Evolutionary conservation across 2,113 vertebrate species (phyloP), one percentile per base, ranked within the genome.

Genomic region (Phaethornis superciliosus): DNA sequence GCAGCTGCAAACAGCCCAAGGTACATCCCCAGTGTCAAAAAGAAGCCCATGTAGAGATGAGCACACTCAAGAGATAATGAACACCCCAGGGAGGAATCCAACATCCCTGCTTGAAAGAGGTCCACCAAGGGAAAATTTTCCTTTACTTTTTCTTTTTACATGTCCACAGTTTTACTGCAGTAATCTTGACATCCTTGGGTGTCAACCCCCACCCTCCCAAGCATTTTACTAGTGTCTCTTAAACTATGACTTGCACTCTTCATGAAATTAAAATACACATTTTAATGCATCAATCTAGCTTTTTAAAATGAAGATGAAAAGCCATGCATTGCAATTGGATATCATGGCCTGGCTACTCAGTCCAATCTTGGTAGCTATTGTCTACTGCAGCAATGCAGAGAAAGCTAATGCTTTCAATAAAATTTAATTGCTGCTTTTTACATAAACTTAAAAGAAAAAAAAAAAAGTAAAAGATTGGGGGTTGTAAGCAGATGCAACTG

Each of bases 61-160:
- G 85, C 63, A 81, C 82, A 72, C 94, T 95, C 88, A 21, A 54
- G 88, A 94, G 90, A 85, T 94, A 96, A 93, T 89, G 90, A 96
- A 85, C 1, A 92, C 88, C 70, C 92, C 30, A 27, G 88, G 68
- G 94, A 92, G 55, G 79, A 89, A 75, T 69, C 4, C 4, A 94
- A 79, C 90, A 85, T 27, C 77, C 59, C 3, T 13, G 42, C 86
- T 87, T 87, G 77, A 94, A 92, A 89, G 67, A 89, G 71, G 78
- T 70, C 92, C 3, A 0, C 68, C 86, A 90, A 93, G 82, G 90
- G 46, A 32, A 90, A 71, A 56, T 88, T 95, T 91, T 91, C 94
- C 94, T 95, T 96, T 96, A 95, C 69, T 9, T 40, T 83, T 30
- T 2, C 40, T 40, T 87, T 93, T 87, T 63, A 75, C 75, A 93